phyloP scores from a whole-genome alignment of 2,888 invertebrate genomes.

The Rhimphoctona megacephalus region DNA sequence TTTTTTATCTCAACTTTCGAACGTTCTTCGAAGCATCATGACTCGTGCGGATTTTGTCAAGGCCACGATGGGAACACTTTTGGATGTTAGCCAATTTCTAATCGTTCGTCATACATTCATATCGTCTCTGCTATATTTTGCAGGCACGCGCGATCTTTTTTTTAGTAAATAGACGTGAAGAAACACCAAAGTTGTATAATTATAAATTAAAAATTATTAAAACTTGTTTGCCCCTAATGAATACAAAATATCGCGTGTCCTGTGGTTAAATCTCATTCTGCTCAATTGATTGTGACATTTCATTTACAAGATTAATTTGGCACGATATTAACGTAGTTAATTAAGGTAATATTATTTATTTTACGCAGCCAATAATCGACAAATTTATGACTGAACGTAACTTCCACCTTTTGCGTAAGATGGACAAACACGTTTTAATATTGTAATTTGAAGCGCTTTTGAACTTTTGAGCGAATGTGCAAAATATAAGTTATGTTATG shows the following conservation, averaged over 20 bases:
- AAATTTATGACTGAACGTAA: background rate
- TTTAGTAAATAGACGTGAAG: background rate
- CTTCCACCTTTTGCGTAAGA: too few species aligned
- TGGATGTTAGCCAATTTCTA: conserved; percentile 60
- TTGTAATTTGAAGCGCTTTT: background rate
- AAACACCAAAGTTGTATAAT: background rate
- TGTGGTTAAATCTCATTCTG: background rate
- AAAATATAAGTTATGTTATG: background rate
- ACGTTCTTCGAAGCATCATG: conserved; percentile 40
- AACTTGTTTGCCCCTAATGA: background rate
- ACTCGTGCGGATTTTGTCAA: conserved; percentile 63
- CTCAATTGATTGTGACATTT: background rate
- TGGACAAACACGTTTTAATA: background rate
- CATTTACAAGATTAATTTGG: too few species aligned
- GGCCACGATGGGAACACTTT: conserved; percentile 48
- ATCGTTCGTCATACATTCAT: conserved; percentile 9
- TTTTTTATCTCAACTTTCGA: conserved; percentile 19
- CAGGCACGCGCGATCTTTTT: conserved; percentile 1
- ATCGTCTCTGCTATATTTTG: background rate
- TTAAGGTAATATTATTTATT: background rate
- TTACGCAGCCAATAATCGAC: background rate
- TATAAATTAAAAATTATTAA: background rate
- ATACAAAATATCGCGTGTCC: background rate
- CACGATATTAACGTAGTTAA: too few species aligned
- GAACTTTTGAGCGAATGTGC: background rate